phyloP scores from a whole-genome alignment of 2,888 invertebrate species.

The Ditylenchus weischeri region DNA sequence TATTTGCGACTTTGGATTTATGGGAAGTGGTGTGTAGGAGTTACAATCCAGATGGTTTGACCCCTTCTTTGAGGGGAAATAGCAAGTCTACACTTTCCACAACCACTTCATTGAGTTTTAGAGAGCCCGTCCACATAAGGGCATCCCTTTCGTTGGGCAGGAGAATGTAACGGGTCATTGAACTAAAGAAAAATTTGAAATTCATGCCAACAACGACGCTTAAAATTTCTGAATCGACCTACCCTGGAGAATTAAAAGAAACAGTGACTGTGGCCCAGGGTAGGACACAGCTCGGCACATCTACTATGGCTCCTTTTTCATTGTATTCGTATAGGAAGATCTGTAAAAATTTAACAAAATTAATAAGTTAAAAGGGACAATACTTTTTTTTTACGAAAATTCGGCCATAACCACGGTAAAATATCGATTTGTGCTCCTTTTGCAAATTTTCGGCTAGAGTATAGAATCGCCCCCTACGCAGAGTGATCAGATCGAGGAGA shows the following conservation, averaged over 20 bases:
- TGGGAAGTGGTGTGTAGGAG: background rate
- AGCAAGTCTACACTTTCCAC: slow-evolving; percentile 24
- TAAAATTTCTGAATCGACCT: background rate
- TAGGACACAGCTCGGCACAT: background rate
- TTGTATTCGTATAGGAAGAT: slow-evolving; percentile 22
- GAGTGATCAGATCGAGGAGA: no score
- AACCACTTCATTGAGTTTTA: slow-evolving; percentile 14
- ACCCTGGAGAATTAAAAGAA: slow-evolving; percentile 10
- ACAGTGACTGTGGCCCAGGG: slow-evolving; percentile 12
- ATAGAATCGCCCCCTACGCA: no score
- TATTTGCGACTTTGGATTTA: background rate
- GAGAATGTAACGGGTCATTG: background rate
- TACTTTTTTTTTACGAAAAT: background rate
- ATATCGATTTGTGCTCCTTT: no score
- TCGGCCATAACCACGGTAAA: background rate
- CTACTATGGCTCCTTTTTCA: background rate
- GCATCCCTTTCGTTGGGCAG: slow-evolving; percentile 5
- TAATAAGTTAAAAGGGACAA: background rate
- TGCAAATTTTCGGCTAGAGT: no score
- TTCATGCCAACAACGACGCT: no score
- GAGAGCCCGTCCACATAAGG: slow-evolving; percentile 19
- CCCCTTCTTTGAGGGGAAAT: slow-evolving; percentile 16
- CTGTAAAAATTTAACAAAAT: slow-evolving; percentile 16
- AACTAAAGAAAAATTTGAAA: background rate
- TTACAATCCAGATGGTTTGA: slow-evolving; percentile 24